phyloP scores from a whole-genome alignment of 2,797 vertebrate species.

The Xerus rutilus region DNA sequence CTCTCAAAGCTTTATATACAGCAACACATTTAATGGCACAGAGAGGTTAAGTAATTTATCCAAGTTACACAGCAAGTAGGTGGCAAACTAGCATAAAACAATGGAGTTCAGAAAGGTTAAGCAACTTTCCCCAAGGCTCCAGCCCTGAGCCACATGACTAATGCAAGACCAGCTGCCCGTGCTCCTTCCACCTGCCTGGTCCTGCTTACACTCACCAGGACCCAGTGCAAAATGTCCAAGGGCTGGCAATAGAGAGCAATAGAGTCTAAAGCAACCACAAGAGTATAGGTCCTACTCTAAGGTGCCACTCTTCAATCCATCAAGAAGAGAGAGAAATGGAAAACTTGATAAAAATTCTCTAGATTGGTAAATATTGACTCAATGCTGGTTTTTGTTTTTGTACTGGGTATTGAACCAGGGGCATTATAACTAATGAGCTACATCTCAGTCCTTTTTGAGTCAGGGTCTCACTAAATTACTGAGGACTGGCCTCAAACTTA shows the following conservation, averaged over 20 bases:
- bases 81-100: background rate
- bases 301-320: too few relatives aligned
- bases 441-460: too few relatives aligned
- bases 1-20: background rate
- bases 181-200: background rate
- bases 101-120: background rate
- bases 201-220: background rate
- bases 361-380: background rate
- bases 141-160: background rate
- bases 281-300: background rate
- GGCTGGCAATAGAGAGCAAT: background rate
- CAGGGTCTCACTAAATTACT: too few relatives aligned
- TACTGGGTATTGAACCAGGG: too few relatives aligned
- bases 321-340: background rate
- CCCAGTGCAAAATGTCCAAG: background rate
- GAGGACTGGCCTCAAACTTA: too few relatives aligned
- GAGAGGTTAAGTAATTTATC: constrained; percentile 28
- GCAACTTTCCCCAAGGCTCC: background rate
- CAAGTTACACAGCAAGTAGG: background rate
- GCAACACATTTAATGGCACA: constrained; percentile 1
- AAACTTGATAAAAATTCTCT: constrained; percentile 20
- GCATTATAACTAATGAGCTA: too few relatives aligned
- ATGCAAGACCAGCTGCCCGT: background rate
- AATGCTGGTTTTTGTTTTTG: background rate
- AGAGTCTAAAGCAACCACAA: background rate